Conservation (phyloP, 2,888 invertebrate genomes). For the Chloroclysta siterata region DNA sequence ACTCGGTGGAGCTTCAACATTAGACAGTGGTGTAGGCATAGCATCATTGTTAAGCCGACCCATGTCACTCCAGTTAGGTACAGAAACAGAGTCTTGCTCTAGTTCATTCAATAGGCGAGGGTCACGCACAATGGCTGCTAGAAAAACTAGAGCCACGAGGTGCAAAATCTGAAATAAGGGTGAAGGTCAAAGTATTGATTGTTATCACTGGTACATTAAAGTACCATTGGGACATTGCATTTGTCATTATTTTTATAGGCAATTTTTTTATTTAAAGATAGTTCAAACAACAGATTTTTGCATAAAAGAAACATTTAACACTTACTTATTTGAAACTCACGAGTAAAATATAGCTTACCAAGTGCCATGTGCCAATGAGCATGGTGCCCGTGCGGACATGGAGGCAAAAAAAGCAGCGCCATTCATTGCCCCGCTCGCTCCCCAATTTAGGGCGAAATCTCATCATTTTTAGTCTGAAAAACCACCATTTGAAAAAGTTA, state of each 20-base stretch:
- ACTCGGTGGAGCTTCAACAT: conserved; percentile 86
- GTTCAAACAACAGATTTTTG: too few species aligned
- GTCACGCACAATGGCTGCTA: conserved; percentile 90
- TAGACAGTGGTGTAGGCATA: conserved; percentile 90
- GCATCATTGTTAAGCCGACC: conserved; percentile 66
- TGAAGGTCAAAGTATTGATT: background rate
- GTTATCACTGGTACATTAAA: background rate
- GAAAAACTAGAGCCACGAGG: conserved; percentile 89
- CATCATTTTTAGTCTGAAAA: conserved; percentile 70
- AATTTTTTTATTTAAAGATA: too few species aligned
- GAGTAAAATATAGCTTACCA: conserved; percentile 86
- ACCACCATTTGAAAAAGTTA: too few species aligned
- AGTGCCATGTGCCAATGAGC: conserved; percentile 92
- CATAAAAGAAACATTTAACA: too few species aligned
- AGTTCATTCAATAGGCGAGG: conserved; percentile 88
- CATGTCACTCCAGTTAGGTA: conserved; percentile 69
- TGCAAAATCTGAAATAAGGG: conserved; percentile 87
- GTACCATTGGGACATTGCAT: background rate
- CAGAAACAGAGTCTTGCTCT: conserved; percentile 78
- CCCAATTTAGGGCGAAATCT: conserved; percentile 87
- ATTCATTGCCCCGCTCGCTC: conserved; percentile 88
- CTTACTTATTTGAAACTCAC: too few species aligned
- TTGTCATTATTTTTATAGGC: background rate
- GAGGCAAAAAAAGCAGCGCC: conserved; percentile 92
- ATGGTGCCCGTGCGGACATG: conserved; percentile 94